Evolutionary conservation across 2,888 invertebrate genomes (phyloP), one percentile per base, ranked within the genome.

Genomic region (Caenorhabditis macrosperma): DNA sequence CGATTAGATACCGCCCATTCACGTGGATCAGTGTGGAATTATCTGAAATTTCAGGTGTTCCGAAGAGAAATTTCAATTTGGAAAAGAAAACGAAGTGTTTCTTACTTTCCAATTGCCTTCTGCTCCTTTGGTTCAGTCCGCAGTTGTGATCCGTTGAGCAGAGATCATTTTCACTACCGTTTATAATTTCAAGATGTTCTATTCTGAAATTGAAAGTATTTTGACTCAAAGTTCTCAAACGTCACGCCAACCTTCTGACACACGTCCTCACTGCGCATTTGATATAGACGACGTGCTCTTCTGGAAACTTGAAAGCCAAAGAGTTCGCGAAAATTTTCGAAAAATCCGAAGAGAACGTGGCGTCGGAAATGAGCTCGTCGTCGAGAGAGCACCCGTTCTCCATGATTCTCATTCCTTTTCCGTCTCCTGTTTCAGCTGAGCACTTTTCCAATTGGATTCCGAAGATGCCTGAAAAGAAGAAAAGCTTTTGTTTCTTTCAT

Each of bases 371-470:
- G 12, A 78, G 44, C 33, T 78, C 72, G 1, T 74, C 72, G 50
- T 78, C 78, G 22, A 68, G 20, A 7, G 72, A 74, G 26, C 78
- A 78, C 22, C 78, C 78, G 15, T 74, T 78, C 35, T 78, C 74
- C 2, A 78, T 22, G 7, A 79, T 78, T 41, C 38, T 44, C 72
- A 72, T 72, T 20, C 78, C 78, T 67, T 48, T 72, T 67, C 78
- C 78, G 35, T 61, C 55, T 10, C 26, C 38, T 1, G 72, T 72
- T 59, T 78, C 78, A 1, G 78, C 78, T 0, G 64, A 63, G 20
- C 78, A 78, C 15, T 55, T 24, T 1, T 72, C 78, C 12, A 78
- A 26, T 20, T 61, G 59, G 10, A 78, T 72, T 3, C 78, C 78
- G 24, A 78, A 67, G 5, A 78, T 67, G 6, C 66, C 72, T 46